Evolutionary conservation across 92 coral and sea anemone species (phyloP), one percentile per base, ranked within the genome.

Genomic region (Porites evermanni): DNA sequence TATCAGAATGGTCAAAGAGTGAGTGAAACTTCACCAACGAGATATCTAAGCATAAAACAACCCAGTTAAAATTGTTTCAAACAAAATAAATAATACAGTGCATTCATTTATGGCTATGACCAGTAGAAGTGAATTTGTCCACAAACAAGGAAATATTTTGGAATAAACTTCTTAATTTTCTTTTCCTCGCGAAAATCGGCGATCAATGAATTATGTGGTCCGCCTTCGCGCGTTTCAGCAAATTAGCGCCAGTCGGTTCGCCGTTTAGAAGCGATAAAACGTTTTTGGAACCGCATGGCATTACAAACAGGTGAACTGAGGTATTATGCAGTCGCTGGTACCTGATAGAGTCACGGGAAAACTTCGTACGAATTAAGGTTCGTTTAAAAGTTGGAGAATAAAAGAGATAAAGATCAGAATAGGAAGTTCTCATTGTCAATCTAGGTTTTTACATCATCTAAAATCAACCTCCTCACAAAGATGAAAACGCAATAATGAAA

Each of bases 271-370:
- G 70, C 60, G 78, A 70, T 81, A 26, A 21, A 70, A 53, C 47
- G 59, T 77, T 24, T 63, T 64, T 29, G 77, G 20, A 74, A 83
- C 72, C 87, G 74, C 87, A 73, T 83, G 73, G 80, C 87, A 83
- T 74, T 73, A 47, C 68, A 83, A 83, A 74, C 87, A 83, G 87
- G 87, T 83, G 87, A 83, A 82, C 16, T 53, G 7, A 52, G 70
- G 56, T 54, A 63, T 63, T 53, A 32, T 67, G 50, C 32, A 64
- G 73, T 73, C 87, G 74, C 87, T 11, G 80, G 80, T 83, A 50
- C 87, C 80, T 26, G 77, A 53, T 56, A 9, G 61, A 54, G 86
- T 83, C 79, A 61, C 80, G 70, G 52, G 50, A 63, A 53, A 71
- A 38, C 58, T 38, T 3, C 61, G 32, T 6, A 24, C 68, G 51